Evolutionary conservation across 2,888 invertebrate species (phyloP).

Genomic region (Busseola fusca): DNA sequence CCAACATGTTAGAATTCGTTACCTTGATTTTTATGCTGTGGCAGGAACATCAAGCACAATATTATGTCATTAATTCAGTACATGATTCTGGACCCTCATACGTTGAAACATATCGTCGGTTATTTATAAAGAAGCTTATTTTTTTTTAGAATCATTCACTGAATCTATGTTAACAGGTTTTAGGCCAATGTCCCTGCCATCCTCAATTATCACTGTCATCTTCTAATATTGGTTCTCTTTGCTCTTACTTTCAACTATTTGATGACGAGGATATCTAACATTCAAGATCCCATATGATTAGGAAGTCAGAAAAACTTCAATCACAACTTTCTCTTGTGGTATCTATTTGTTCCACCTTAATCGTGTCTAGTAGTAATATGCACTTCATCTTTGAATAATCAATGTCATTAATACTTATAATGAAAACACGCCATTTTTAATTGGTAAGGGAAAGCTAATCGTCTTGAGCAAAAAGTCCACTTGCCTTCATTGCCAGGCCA

Average conservation of each 20-base stretch:
- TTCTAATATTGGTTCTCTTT: not conserved
- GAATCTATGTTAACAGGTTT: not conserved
- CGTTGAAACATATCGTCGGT: not conserved
- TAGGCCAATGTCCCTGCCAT: not conserved
- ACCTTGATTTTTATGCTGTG: not conserved
- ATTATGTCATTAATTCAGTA: not conserved
- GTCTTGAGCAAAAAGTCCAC: slow-evolving; percentile 39
- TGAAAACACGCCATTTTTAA: slow-evolving; percentile 41
- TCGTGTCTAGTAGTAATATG: slow-evolving; percentile 8
- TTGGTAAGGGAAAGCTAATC: slow-evolving; percentile 56
- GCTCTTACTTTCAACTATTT: not conserved
- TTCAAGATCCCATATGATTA: not conserved
- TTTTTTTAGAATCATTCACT: too few species aligned
- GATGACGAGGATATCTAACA: not conserved
- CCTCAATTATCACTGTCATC: not conserved
- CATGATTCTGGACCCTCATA: not conserved
- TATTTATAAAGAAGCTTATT: too few species aligned
- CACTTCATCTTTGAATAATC: slow-evolving; percentile 37
- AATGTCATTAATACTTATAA: slow-evolving; percentile 40
- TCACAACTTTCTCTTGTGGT: slow-evolving; percentile 25
- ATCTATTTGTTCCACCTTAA: slow-evolving; percentile 25
- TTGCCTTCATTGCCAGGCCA: slow-evolving; percentile 21
- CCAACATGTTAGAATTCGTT: not conserved
- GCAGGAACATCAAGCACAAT: too few species aligned
- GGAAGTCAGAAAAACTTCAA: slow-evolving; percentile 20